These are phyloP conservation scores for Branchinecta lynchi DNA, from an alignment of 1,140 invertebrate species.

Conservation along the genomic window DNA sequence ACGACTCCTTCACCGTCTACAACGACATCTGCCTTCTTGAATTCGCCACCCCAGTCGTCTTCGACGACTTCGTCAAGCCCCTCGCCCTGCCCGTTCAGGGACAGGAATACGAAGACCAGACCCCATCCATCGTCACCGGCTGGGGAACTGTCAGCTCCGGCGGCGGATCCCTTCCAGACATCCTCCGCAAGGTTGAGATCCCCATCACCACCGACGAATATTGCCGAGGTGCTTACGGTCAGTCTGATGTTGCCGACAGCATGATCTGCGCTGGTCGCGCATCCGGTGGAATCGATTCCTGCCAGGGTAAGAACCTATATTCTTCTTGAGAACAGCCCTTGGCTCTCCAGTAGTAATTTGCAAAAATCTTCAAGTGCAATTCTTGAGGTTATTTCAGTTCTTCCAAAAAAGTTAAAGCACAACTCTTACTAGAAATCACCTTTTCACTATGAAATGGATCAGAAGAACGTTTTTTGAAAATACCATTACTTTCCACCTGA, in stretches of 20 bases:
- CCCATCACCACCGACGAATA: conserved; percentile 30
- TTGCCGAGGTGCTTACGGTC: conserved; percentile 29
- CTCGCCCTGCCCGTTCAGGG: conserved; percentile 23
- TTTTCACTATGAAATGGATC: too few species aligned
- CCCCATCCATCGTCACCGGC: conserved; percentile 27
- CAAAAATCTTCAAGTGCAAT: too few species aligned
- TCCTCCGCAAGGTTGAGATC: conserved; percentile 34
- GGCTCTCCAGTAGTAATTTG: too few species aligned
- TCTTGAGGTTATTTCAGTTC: too few species aligned
- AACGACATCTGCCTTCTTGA: conserved; percentile 27
- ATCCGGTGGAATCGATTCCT: conserved; percentile 15
- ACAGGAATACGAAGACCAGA: conserved; percentile 13
- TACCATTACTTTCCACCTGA: too few species aligned
- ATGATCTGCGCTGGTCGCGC: conserved; percentile 25
- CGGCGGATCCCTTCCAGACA: conserved; percentile 31
- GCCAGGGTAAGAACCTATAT: neutral
- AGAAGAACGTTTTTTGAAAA: too few species aligned
- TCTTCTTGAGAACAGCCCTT: too few species aligned
- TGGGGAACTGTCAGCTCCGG: conserved; percentile 28
- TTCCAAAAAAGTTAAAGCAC: too few species aligned
- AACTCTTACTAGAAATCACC: too few species aligned
- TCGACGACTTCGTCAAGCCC: conserved; percentile 22
- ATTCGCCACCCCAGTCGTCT: conserved; percentile 23
- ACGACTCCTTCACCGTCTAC: conserved; percentile 24
- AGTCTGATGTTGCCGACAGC: conserved; percentile 11